These are phyloP conservation scores for Xenus cinereus DNA, from an alignment of 2,113 vertebrate genomes.

Conservation along the genomic window DNA sequence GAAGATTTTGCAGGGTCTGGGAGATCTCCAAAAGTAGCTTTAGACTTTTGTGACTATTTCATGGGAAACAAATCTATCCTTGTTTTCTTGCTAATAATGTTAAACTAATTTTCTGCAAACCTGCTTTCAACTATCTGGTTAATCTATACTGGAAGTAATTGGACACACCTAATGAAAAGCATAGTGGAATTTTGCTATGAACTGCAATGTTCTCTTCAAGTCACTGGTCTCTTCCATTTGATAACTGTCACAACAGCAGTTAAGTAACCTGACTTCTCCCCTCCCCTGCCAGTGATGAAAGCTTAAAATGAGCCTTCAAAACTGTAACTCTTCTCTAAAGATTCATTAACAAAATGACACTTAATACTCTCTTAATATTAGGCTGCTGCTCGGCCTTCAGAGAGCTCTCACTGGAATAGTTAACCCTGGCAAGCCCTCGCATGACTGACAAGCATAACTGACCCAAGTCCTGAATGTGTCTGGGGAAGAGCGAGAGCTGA, in stretches of 20 bases:
- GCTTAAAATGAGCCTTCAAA: background rate
- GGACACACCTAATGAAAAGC: constrained; percentile 39
- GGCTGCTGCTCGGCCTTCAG: background rate
- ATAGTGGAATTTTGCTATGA: constrained; percentile 17
- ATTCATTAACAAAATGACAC: background rate
- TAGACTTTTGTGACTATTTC: background rate
- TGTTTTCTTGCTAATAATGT: background rate
- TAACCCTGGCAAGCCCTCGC: background rate
- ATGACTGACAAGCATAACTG: background rate
- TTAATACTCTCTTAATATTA: background rate
- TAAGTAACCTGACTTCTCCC: background rate
- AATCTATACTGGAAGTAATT: constrained; percentile 53
- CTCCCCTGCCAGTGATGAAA: background rate
- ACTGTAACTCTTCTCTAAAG: background rate
- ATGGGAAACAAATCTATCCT: background rate
- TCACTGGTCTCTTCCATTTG: constrained; percentile 6
- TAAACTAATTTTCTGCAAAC: background rate
- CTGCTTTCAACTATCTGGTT: background rate
- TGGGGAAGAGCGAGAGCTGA: background rate
- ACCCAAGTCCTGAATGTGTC: background rate
- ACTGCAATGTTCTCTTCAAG: constrained; percentile 32
- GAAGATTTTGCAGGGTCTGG: background rate
- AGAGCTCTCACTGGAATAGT: background rate
- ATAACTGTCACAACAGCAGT: background rate
- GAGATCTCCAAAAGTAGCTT: background rate